A percentile compares a stretch with the other conserved stretches of the same genome.
These are phyloP conservation scores for Cichlasoma orientale DNA, from an alignment of 2,797 vertebrate species.

Conservation along the genomic window DNA sequence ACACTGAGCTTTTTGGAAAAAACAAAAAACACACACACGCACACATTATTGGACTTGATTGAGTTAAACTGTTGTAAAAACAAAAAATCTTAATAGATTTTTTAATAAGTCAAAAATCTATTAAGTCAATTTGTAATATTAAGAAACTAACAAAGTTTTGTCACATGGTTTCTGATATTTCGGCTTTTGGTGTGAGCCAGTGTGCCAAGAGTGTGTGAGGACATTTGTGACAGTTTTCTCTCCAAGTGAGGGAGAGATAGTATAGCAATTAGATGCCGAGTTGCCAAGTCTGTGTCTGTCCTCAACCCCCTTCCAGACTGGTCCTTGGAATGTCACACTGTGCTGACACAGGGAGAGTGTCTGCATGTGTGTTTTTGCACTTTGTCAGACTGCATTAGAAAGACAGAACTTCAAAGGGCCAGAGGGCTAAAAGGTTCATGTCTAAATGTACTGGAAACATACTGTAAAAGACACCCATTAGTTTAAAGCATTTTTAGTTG, in stretches of 20 bases:
- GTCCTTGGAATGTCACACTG: constrained; percentile 69
- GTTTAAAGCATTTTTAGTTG: neutral
- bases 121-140: neutral
- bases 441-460: neutral
- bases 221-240: constrained; percentile 39
- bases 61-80: neutral
- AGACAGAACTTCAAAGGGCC: neutral
- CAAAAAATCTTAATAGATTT: neutral
- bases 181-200: constrained; percentile 13
- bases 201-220: constrained; percentile 3
- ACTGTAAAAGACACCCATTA: neutral
- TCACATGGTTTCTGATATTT: neutral
- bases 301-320: constrained; percentile 47
- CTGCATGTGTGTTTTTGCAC: constrained; percentile 18
- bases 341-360: constrained; percentile 40
- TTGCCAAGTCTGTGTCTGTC: constrained; percentile 54
- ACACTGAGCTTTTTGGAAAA: neutral
- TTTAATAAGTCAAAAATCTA: too few relatives aligned
- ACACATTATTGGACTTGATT: neutral
- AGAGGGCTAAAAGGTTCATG: neutral
- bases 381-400: constrained; percentile 14
- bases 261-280: constrained; percentile 51
- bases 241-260: constrained; percentile 3
- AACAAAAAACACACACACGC: too few relatives aligned
- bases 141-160: constrained; percentile 1